Evolutionary conservation across 2,888 invertebrate genomes (phyloP), one percentile per base, ranked within the genome.

Genomic region (Oligia latruncula): DNA sequence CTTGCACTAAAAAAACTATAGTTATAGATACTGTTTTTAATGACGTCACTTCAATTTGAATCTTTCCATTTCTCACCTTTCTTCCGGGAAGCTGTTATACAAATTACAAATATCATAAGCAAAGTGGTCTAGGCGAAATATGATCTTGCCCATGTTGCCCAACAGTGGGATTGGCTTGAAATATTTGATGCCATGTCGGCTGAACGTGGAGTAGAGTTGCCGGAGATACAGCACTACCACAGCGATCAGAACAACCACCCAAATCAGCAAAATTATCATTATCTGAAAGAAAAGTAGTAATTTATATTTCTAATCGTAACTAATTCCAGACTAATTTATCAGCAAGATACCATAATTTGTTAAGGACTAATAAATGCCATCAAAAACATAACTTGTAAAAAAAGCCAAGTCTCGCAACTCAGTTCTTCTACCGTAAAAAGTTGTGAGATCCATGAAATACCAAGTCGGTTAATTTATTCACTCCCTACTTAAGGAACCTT

Each of bases 81-180:
- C 93, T 58, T 87, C 88, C 2, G 93, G 91, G 58, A 91, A 94
- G 5, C 78, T 74, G 5, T 90, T 85, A 75, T 94, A 94, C 20
- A 90, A 70, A 23, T 84, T 84, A 4, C 83, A 46, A 3, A 91
- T 23, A 5, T 90, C 81, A 20, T 90, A 88, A 55, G 83, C 79
- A 1, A 93, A 81, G 73, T 93, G 91, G 4, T 87, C 75, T 11
- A 40, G 71, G 0, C 87, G 81, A 8, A 91, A 58, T 0, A 90
- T 0, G 0, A 91, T 2, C 0, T 62, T 78, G 0, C 67, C 62
- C 90, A 92, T 90, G 71, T 93, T 93, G 4, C 94, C 94, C 20
- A 94, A 11, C 0, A 92, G 40, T 4, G 93, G 94, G 1, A 90
- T 4, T 0, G 91, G 84, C 43, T 81, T 85, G 0, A 89, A 62